Evolutionary conservation across 2,113 vertebrate genomes (phyloP).

Genomic region (Ornithorhynchus anatinus): DNA sequence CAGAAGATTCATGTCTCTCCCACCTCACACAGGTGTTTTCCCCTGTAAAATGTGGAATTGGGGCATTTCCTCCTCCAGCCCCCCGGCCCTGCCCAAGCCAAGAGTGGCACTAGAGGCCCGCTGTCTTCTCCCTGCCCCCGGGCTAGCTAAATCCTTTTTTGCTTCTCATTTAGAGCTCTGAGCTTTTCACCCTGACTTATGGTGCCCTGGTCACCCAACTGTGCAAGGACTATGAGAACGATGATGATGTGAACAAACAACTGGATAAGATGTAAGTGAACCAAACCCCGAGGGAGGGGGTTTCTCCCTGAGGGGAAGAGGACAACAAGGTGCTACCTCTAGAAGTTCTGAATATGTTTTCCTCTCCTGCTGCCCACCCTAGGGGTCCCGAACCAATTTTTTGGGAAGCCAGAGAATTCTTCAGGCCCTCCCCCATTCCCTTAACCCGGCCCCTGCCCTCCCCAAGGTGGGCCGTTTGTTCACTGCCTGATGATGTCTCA

Average conservation of each 20-base stretch:
- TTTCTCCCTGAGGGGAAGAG: too few species aligned
- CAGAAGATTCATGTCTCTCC: neutral
- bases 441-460: too few species aligned
- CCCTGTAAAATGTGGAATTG: neutral
- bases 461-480: too few species aligned
- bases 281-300: neutral
- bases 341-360: too few species aligned
- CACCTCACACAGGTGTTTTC: neutral
- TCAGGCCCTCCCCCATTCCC: neutral
- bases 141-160: slow-evolving; percentile 46
- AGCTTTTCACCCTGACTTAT: slow-evolving; percentile 96
- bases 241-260: slow-evolving; percentile 98
- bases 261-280: slow-evolving; percentile 94
- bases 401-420: neutral
- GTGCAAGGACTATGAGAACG: slow-evolving; percentile 98
- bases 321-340: too few species aligned
- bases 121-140: neutral
- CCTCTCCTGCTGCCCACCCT: too few species aligned
- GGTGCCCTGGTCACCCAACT: slow-evolving; percentile 96
- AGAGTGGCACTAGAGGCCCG: neutral
- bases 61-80: neutral
- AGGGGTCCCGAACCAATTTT: too few species aligned
- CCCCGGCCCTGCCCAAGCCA: neutral
- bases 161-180: slow-evolving; percentile 84
- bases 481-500: neutral